Evolutionary conservation across 2,797 vertebrate genomes (phyloP).

Genomic region (Pempheris klunzingeri): DNA sequence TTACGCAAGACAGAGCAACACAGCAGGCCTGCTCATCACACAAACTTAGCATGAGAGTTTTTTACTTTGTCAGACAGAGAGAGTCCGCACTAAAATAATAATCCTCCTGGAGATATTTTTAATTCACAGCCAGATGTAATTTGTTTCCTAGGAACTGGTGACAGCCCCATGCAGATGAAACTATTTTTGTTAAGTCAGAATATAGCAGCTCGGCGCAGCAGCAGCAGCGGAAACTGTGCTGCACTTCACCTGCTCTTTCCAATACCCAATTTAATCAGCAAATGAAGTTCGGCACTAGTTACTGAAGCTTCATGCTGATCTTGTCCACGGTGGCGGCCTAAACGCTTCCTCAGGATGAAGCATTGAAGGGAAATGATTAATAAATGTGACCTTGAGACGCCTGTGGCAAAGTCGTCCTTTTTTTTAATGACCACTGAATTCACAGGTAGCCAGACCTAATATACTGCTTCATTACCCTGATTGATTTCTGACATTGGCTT

Average conservation of each 20-base stretch:
- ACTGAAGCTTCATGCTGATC: conserved; percentile 7
- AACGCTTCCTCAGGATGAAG: conserved; percentile 38
- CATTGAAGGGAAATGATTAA: conserved; percentile 53
- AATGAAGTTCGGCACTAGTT: not conserved
- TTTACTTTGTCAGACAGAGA: not conserved
- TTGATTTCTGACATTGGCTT: conserved; percentile 45
- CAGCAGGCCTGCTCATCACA: conserved; percentile 9
- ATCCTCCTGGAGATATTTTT: conserved; percentile 45
- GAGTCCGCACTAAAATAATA: conserved; percentile 5
- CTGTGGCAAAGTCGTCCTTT: conserved; percentile 44
- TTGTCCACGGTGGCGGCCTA: conserved; percentile 11
- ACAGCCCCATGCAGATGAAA: conserved; percentile 16
- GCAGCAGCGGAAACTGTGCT: conserved; percentile 12
- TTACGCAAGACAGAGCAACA: not conserved
- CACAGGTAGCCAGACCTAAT: conserved; percentile 14
- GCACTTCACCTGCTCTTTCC: conserved; percentile 10
- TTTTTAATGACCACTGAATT: conserved; percentile 30
- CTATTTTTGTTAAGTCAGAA: conserved; percentile 25
- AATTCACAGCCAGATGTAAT: conserved; percentile 39
- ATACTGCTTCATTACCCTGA: conserved; percentile 37
- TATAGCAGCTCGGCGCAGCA: not conserved
- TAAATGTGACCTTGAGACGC: conserved; percentile 36
- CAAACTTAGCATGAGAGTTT: not conserved
- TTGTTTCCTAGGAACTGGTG: conserved; percentile 24
- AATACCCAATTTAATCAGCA: conserved; percentile 14